Conservation (phyloP, 2,113 vertebrate genomes). For the Tautogolabrus adspersus region DNA sequence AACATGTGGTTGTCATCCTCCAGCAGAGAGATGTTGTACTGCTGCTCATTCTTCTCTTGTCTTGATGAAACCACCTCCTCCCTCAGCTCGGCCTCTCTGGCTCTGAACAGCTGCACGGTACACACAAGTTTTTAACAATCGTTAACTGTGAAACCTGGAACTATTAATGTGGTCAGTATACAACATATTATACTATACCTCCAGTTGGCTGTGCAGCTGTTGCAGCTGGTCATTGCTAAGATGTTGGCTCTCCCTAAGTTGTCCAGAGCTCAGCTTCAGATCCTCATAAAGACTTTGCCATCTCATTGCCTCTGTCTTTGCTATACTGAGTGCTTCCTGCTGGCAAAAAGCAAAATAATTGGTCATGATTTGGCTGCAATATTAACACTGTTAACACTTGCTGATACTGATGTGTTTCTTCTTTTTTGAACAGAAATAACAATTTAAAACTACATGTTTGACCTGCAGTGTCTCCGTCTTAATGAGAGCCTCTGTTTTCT, state of each 20-base stretch:
- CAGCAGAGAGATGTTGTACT: slow-evolving; percentile 72
- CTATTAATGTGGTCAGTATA: not conserved
- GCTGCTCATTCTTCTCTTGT: slow-evolving; percentile 74
- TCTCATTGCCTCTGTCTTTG: slow-evolving; percentile 79
- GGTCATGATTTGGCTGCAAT: not conserved
- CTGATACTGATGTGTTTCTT: too few relatives aligned
- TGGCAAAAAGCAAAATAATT: slow-evolving; percentile 9
- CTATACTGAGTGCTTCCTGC: slow-evolving; percentile 85
- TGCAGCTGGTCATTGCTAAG: slow-evolving; percentile 83
- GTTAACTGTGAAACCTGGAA: not conserved
- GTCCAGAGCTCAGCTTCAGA: slow-evolving; percentile 77
- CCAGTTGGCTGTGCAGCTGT: slow-evolving; percentile 85
- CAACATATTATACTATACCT: slow-evolving; percentile 80
- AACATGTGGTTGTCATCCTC: slow-evolving; percentile 82
- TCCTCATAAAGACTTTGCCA: slow-evolving; percentile 86
- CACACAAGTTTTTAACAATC: not conserved
- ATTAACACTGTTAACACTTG: not conserved
- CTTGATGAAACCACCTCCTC: slow-evolving; percentile 63
- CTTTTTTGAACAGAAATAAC: not conserved
- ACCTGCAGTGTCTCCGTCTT: slow-evolving; percentile 89
- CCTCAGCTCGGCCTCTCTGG: slow-evolving; percentile 70
- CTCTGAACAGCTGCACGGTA: slow-evolving; percentile 68
- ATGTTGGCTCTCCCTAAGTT: slow-evolving; percentile 77
- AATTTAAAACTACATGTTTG: slow-evolving; percentile 1
- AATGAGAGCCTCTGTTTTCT: slow-evolving; percentile 86